These are phyloP conservation scores for Lymantria monacha DNA, from an alignment of 2,888 invertebrate species.

Conservation along the genomic window DNA sequence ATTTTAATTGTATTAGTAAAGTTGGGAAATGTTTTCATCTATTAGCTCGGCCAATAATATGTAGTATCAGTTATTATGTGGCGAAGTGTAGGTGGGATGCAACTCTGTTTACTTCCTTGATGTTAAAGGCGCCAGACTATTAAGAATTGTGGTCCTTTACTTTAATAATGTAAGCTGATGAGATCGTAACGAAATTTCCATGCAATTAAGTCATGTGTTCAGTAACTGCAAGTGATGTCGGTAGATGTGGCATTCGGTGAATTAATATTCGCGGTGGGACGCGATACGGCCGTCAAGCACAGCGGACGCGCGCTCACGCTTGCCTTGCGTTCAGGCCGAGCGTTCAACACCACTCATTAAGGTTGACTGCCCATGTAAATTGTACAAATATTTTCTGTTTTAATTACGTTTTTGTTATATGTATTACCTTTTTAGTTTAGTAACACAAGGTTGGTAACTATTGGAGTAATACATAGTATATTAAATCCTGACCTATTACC, in stretches of 20 bases:
- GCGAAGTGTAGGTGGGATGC: no score
- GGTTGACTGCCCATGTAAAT: constrained; percentile 29
- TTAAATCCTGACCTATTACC: no score
- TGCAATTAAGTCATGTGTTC: constrained; percentile 42
- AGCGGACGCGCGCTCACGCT: constrained; percentile 60
- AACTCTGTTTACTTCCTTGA: no score
- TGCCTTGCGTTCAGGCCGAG: constrained; percentile 57
- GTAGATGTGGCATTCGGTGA: constrained; percentile 46
- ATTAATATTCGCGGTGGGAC: constrained; percentile 65
- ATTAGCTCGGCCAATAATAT: no score
- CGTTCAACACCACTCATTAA: constrained; percentile 53
- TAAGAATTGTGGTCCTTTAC: not conserved
- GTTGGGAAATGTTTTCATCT: no score
- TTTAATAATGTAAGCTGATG: not conserved
- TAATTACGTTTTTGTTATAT: constrained; percentile 26
- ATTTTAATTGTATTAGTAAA: no score
- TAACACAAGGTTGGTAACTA: no score
- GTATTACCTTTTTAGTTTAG: no score
- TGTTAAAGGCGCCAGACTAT: no score
- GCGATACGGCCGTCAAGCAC: constrained; percentile 43
- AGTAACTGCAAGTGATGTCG: constrained; percentile 54
- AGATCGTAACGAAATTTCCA: constrained; percentile 37
- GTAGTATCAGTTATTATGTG: no score
- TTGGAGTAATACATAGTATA: no score
- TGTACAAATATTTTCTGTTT: constrained; percentile 20